Conservation (phyloP, 2,888 invertebrate species). For the Flexamia atlantica region DNA sequence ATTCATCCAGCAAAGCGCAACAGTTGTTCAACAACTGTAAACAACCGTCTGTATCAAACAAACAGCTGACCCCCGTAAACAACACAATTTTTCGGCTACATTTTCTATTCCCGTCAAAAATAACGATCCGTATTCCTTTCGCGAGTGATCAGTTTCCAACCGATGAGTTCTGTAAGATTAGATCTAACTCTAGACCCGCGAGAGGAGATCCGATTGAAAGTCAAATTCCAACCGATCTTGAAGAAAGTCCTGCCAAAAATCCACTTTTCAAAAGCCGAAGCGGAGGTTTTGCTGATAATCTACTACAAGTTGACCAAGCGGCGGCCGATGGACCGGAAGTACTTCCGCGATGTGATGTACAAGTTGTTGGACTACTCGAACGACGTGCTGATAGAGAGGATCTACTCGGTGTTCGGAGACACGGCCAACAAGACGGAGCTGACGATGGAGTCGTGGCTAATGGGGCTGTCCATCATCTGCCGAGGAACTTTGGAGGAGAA, state of each 20-base stretch:
- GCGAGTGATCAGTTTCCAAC: neutral
- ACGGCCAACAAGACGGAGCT: slow-evolving; percentile 44
- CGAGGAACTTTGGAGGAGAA: slow-evolving; percentile 56
- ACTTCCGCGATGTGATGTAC: slow-evolving; percentile 57
- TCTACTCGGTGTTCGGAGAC: slow-evolving; percentile 61
- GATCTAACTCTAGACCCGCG: slow-evolving; percentile 40
- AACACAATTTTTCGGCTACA: neutral
- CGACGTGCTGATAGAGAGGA: slow-evolving; percentile 59
- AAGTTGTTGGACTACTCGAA: slow-evolving; percentile 44
- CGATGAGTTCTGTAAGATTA: slow-evolving; percentile 6
- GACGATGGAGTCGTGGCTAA: slow-evolving; percentile 58
- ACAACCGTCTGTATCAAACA: too few species aligned
- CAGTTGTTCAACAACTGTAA: too few species aligned
- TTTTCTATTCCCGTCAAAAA: neutral
- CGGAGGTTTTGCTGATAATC: slow-evolving; percentile 58
- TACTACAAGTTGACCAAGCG: slow-evolving; percentile 60
- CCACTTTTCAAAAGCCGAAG: slow-evolving; percentile 53
- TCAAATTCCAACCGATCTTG: slow-evolving; percentile 48
- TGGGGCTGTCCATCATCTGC: slow-evolving; percentile 56
- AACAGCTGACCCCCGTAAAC: too few species aligned
- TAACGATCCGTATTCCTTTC: neutral
- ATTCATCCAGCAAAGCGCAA: too few species aligned
- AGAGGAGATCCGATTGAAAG: slow-evolving; percentile 56
- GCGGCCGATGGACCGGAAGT: slow-evolving; percentile 57
- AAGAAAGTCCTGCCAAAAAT: neutral